A percentile compares a stretch with the other conserved stretches of the same genome.
These are phyloP conservation scores for Pachydiplax longipennis DNA, from an alignment of 2,888 invertebrate genomes.

Conservation along the genomic window DNA sequence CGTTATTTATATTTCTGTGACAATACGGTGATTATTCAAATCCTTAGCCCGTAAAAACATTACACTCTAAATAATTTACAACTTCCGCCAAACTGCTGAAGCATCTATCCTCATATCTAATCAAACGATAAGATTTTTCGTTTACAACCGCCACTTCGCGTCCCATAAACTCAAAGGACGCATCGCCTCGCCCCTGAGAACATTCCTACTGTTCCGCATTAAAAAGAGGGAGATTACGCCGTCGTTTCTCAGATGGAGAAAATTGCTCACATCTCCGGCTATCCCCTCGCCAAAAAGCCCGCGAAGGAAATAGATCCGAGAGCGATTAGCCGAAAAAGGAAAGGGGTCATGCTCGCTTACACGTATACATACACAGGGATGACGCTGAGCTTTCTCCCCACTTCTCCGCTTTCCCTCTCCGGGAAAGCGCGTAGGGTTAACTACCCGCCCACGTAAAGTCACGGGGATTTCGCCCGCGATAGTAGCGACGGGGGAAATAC, in stretches of 20 bases:
- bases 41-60: no score
- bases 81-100: no score
- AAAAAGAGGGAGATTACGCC: background rate
- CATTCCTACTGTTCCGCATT: background rate
- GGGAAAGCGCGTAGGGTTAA: conserved; percentile 17
- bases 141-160: background rate
- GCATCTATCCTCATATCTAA: no score
- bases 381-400: background rate
- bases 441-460: conserved; percentile 23
- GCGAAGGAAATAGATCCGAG: conserved; percentile 5
- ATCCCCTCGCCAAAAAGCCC: background rate
- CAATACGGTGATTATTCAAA: no score
- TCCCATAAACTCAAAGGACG: background rate
- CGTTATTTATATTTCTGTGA: no score
- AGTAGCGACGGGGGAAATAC: background rate
- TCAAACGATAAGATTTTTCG: background rate
- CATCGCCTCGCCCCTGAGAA: background rate
- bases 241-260: background rate
- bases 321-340: background rate
- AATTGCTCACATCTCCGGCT: background rate
- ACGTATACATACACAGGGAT: background rate
- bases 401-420: background rate
- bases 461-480: conserved; percentile 18
- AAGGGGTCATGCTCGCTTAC: background rate
- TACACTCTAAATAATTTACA: no score